These are phyloP conservation scores for Prorops nasuta DNA, from an alignment of 1,140 invertebrate species.

Conservation along the genomic window DNA sequence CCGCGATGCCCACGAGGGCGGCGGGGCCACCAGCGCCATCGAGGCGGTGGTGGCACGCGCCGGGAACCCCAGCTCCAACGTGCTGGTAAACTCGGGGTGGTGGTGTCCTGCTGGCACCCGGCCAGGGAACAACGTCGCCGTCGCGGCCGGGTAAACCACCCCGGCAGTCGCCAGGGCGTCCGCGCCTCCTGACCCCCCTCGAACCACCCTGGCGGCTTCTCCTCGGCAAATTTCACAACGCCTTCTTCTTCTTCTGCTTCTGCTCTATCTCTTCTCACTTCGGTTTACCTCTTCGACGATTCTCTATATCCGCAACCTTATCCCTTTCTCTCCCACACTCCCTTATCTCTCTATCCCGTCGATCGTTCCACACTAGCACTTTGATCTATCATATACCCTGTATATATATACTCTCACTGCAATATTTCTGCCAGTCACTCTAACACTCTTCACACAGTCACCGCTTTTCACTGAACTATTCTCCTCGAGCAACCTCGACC, in stretches of 20 bases:
- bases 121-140: conserved; percentile 52
- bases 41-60: conserved; percentile 56
- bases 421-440: too few species aligned
- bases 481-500: too few species aligned
- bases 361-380: too few species aligned
- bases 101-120: conserved; percentile 47
- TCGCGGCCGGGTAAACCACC: conserved; percentile 55
- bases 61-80: conserved; percentile 64
- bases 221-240: not conserved
- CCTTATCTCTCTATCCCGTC: too few species aligned
- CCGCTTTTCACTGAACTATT: not conserved
- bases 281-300: not conserved
- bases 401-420: too few species aligned
- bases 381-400: too few species aligned
- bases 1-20: conserved; percentile 65
- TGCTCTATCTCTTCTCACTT: not conserved
- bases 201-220: conserved; percentile 51
- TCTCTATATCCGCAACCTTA: not conserved
- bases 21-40: conserved; percentile 70
- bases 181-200: conserved; percentile 50
- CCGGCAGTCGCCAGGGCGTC: conserved; percentile 56
- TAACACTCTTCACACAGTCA: too few species aligned
- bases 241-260: too few species aligned
- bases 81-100: conserved; percentile 50
- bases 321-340: not conserved